These are phyloP conservation scores for Strigops habroptila DNA, from an alignment of 2,113 vertebrate species.

Conservation along the genomic window DNA sequence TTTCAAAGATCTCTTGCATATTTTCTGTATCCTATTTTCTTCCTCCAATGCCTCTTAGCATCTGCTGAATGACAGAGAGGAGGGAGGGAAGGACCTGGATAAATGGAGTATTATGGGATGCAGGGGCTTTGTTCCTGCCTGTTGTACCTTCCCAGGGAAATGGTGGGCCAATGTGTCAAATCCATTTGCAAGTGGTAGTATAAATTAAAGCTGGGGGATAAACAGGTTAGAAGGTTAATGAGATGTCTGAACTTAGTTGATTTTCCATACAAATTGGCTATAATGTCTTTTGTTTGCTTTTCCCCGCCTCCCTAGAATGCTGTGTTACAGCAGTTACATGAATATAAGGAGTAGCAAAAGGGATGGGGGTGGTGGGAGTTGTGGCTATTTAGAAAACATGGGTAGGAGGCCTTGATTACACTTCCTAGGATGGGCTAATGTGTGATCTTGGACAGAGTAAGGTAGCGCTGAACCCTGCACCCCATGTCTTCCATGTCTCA, in stretches of 20 bases:
- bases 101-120: background rate
- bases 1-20: background rate
- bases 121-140: background rate
- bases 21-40: conserved; percentile 24
- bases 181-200: background rate
- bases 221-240: conserved; percentile 54
- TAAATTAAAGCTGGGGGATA: conserved; percentile 30
- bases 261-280: conserved; percentile 41
- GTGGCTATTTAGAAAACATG: background rate
- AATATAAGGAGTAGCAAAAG: background rate
- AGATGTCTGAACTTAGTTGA: conserved; percentile 50
- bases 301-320: background rate
- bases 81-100: background rate
- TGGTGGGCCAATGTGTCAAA: background rate
- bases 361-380: background rate
- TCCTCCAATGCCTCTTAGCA: background rate
- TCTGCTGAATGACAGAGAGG: background rate
- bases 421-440: background rate
- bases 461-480: background rate
- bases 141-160: conserved; percentile 14
- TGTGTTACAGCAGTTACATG: background rate
- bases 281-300: conserved; percentile 31
- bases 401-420: background rate
- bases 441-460: background rate
- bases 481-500: background rate